Base-by-base conservation (phyloP, 2,797 vertebrate species). In the Amazonetta brasiliensis region DNA sequence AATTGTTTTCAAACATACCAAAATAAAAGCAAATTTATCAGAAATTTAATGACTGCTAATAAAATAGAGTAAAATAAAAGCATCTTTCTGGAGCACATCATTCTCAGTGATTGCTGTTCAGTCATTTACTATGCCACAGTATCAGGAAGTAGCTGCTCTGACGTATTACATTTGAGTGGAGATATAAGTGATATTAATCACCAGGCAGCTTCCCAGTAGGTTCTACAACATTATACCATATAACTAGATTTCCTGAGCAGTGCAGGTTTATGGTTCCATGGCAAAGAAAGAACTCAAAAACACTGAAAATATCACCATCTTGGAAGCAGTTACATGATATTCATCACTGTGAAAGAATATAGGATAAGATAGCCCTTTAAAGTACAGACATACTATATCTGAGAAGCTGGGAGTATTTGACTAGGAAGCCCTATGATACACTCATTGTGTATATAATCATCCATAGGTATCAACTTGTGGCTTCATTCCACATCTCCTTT, bases 21-120 rank as follows among this genome's bases (percentile, higher is more conserved):
- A 87, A 94, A 93, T 31, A 89, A 69, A 67, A 78, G 20, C 14
- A 92, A 67, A 46, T 78, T 68, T 85, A 46, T 82, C 20, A 85
- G 25, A 84, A 89, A 90, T 39, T 48, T 23, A 28, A 14, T 84
- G 39, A 81, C 55, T 60, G 22, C 4, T 81, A 14, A 19, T 54
- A 52, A 52, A 52, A 28, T 43, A 52, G 16, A 35, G 16, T 35
- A 59, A 48, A 48, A 48, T 35, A 56, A 80, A 84, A 81, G 62
- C 3, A 10, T 56, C 18, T 80, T 50, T 80, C 75, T 92, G 78
- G 84, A 92, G 13, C 14, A 84, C 23, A 59, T 48, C 6, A 46
- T 48, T 84, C 63, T 80, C 43, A 94, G 26, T 22, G 66, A 37
- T 63, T 92, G 20, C 12, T 84, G 44, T 84, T 79, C 87, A 89